Evolutionary conservation across 2,797 vertebrate species (phyloP).

Genomic region (Myotis planiceps): DNA sequence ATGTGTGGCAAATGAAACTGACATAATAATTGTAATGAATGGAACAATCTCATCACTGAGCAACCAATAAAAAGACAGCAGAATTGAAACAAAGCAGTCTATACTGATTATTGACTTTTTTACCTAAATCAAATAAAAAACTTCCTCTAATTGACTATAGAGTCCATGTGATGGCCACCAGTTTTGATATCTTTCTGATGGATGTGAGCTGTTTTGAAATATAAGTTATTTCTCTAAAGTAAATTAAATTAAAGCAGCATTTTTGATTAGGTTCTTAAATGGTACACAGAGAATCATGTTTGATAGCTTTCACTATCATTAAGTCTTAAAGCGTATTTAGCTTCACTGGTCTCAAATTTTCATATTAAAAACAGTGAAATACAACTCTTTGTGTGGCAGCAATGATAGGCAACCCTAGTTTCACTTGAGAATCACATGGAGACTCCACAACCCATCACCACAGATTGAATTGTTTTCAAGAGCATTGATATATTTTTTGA

Average conservation of each 20-base stretch:
- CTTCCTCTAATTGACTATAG: background rate
- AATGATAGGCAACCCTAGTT: background rate
- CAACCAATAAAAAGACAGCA: background rate
- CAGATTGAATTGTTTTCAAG: background rate
- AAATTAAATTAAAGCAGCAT: constrained; percentile 56
- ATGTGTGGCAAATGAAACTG: background rate
- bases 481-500: background rate
- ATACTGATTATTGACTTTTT: background rate
- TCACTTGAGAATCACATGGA: background rate
- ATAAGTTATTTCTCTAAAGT: constrained; percentile 49
- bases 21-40: background rate
- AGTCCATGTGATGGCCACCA: background rate
- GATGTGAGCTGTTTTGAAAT: background rate
- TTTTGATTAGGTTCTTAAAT: constrained; percentile 55
- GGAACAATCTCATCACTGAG: background rate
- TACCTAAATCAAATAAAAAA: background rate
- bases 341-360: constrained; percentile 52
- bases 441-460: background rate
- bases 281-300: background rate
- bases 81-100: background rate
- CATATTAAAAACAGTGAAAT: background rate
- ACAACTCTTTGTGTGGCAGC: background rate
- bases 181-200: background rate
- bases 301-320: constrained; percentile 43
- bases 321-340: constrained; percentile 41